Base-by-base conservation (phyloP, 2,113 vertebrate genomes). In the Elachura formosa region DNA sequence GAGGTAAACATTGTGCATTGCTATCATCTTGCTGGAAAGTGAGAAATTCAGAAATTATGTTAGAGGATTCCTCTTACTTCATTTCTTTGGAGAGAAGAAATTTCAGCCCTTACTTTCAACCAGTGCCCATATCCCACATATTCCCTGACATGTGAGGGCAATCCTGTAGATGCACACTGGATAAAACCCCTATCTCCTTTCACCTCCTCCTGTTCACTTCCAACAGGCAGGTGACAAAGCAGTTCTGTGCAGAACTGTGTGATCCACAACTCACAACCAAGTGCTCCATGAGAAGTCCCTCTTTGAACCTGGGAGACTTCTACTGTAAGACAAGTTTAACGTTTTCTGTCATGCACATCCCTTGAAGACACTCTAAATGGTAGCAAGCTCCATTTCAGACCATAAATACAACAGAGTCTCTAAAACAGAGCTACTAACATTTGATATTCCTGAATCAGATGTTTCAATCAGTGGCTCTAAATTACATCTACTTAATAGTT, bases 401-500 rank as follows among this genome's bases (percentile, higher is more conserved):
- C 45, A 87, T n/a, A 68, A 75, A 51, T 34, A 67, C 17, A 40
- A 20, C 0, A 86, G 11, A 13, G 22, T 36, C 61, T 92, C 49
- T 41, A 76, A 82, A 73, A 67, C 19, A 89, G 71, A 87, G 64
- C 11, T 72, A 51, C 87, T 72, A 88, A 82, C 33, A 59, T 84
- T 62, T 86, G 64, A 71, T 96, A 80, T 71, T 80, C 72, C 84
- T 66, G 63, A 96, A 79, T 92, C 56, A 87, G 92, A 56, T 45
- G 22, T 86, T 92, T 61, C 66, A 90, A 68, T 80, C 63, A 92
- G 36, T 41, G 41, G 14, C 45, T 88, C 41, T 90, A 95, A 93
- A 87, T 93, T 94, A 75, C 82, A 95, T 55, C 66, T 92, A 62
- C 92, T 95, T 95, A 85, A 82, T 74, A 80, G 81, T 95, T 87